Evolutionary conservation across 1,140 invertebrate species (phyloP).

Genomic region (Dreissena rostriformis): DNA sequence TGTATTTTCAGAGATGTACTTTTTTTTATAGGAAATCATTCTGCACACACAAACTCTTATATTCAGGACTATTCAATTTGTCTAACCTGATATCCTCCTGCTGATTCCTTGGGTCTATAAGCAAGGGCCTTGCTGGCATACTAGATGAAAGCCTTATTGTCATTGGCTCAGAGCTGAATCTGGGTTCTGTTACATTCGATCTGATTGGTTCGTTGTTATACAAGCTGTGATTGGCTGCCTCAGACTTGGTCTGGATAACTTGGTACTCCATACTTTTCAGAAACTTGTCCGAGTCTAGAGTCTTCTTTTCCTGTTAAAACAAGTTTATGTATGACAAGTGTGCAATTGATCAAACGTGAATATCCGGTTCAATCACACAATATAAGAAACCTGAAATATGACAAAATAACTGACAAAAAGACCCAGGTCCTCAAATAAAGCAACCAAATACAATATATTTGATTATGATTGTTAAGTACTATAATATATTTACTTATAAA

Average conservation of each 20-base stretch:
- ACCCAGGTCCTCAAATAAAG: background rate
- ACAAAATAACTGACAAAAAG: too few species aligned
- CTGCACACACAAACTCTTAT: too few species aligned
- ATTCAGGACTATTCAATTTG: background rate
- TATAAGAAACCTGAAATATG: too few species aligned
- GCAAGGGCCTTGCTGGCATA: constrained; percentile 43
- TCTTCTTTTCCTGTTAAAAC: constrained; percentile 27
- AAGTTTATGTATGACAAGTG: too few species aligned
- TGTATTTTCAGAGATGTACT: too few species aligned
- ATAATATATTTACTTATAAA: too few species aligned
- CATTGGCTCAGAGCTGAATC: constrained; percentile 82
- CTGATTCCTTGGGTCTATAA: constrained; percentile 73
- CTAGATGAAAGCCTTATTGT: constrained; percentile 37
- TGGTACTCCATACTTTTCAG: constrained; percentile 42
- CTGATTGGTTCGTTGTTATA: constrained; percentile 27
- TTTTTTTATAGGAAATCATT: too few species aligned
- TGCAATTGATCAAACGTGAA: too few species aligned
- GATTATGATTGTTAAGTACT: too few species aligned
- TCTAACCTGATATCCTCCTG: constrained; percentile 35
- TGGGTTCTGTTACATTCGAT: constrained; percentile 12
- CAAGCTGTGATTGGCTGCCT: constrained; percentile 34
- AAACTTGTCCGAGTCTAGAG: constrained; percentile 49
- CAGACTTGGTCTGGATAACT: constrained; percentile 38
- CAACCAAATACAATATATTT: too few species aligned
- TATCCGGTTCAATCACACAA: too few species aligned